Base-by-base conservation (phyloP, 1,140 invertebrate genomes). In the Plutomurus gul region DNA sequence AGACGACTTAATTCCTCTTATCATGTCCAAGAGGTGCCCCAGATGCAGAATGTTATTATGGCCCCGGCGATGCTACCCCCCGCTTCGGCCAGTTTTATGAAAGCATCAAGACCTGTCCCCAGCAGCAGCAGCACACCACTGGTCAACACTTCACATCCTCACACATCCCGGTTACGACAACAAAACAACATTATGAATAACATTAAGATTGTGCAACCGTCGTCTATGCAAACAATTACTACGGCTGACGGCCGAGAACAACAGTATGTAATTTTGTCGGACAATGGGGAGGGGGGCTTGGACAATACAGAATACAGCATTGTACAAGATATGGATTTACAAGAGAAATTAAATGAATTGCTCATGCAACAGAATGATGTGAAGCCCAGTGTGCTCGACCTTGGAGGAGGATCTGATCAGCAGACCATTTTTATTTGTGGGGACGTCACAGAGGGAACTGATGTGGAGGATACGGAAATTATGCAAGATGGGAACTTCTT, bases 361-460 rank as follows among this genome's bases (percentile, higher is more conserved):
- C 47, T 76, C 4, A 40, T 46, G 39, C 75, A 76, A 39, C 73
- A 75, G 20, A 20, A 49, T 11, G 37, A 75, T 25, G 73, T 46
- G 11, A 25, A 18, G 27, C 27, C 37, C 3, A 75, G 27, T 30
- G 36, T 36, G 40, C n/a, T 40, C 13, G 30, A 36, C 20, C n/a
- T 73, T 4, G 37, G n/a, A 6, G 37, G n/a, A 6, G 71, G 27
- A 20, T 13, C 37, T 1, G 71, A 39, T 3, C 37, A 39, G 8
- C 60, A 46, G 25, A 77, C 76, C 18, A 70, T 77, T 33, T 77
- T 70, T n/a, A 77, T 77, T 30, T 78, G 76, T 78, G 76, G 51
- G 30, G 6, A 72, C 37, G 22, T 3, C 20, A 11, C 20, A 22
- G 51, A 77, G 33, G 27, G 33, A 37, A 25, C 10, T 7, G 27